Evolutionary conservation across 2,113 vertebrate genomes (phyloP).

Genomic region (Pterocles burchelli): DNA sequence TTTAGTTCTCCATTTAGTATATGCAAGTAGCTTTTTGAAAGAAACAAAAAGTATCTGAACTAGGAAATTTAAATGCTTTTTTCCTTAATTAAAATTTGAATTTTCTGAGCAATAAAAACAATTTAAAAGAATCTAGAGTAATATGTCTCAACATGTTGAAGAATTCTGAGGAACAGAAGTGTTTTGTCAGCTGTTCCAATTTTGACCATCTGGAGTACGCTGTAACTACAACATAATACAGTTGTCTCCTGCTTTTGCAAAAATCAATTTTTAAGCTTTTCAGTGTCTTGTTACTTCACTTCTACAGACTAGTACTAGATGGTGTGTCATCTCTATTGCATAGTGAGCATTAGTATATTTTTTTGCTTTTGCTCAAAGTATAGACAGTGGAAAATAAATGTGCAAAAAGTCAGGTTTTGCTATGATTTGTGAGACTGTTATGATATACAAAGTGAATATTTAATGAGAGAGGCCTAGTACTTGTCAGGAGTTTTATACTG

Average conservation of each 20-base stretch:
- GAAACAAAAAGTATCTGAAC: background rate
- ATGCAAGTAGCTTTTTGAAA: background rate
- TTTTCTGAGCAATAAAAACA: background rate
- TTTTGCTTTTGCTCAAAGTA: background rate
- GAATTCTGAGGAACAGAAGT: background rate
- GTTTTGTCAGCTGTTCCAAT: background rate
- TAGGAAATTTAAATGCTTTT: background rate
- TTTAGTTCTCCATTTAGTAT: background rate
- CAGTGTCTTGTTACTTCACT: background rate
- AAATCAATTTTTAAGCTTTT: background rate
- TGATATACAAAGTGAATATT: background rate
- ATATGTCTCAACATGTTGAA: background rate
- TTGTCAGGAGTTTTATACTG: background rate
- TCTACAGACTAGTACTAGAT: background rate
- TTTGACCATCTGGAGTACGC: background rate
- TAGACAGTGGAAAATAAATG: background rate
- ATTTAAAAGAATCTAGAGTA: background rate
- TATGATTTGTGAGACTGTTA: background rate
- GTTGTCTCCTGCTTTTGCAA: background rate
- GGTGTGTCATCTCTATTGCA: background rate
- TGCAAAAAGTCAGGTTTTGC: background rate
- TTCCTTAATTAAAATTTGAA: background rate
- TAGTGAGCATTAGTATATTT: background rate
- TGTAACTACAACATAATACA: background rate
- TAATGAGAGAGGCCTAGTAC: background rate